Evolutionary conservation across 2,888 invertebrate species (phyloP).

Genomic region (Ryuthela nishihirai): DNA sequence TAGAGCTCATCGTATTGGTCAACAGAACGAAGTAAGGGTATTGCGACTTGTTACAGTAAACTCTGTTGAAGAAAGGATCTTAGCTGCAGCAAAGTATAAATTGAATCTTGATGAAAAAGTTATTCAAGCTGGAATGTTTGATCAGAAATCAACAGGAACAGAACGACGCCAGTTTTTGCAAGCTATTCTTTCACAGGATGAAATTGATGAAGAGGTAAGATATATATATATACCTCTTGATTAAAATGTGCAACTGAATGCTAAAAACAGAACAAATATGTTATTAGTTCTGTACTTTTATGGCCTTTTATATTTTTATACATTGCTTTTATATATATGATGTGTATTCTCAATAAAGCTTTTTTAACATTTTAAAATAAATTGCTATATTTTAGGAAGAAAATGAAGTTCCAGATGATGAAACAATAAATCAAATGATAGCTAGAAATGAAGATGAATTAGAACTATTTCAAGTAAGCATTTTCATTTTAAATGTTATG

Average conservation of each 20-base stretch:
- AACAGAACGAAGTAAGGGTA: conserved; percentile 96
- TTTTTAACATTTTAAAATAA: not conserved
- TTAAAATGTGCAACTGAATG: no score
- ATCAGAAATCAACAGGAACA: conserved; percentile 96
- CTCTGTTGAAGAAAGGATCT: conserved; percentile 95
- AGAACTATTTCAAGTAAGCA: conserved; percentile 74
- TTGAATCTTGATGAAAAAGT: conserved; percentile 99
- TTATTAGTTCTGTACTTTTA: no score
- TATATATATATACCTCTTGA: no score
- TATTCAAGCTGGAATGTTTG: conserved; percentile 99
- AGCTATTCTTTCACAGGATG: conserved; percentile 89
- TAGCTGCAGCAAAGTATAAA: conserved; percentile 96
- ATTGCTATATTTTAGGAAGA: conserved; percentile 61
- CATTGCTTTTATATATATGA: no score
- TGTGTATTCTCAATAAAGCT: not conserved
- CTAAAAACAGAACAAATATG: no score
- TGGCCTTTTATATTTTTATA: no score
- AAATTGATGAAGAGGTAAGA: conserved; percentile 80
- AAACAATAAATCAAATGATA: conserved; percentile 98
- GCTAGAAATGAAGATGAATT: conserved; percentile 92
- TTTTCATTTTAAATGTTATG: not conserved
- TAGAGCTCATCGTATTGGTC: conserved; percentile 98
- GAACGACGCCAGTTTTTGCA: conserved; percentile 95
- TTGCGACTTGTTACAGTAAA: conserved; percentile 97
- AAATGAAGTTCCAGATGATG: conserved; percentile 97